These are phyloP conservation scores for Hydrophis major DNA, from an alignment of 2,797 vertebrate species.

Conservation along the genomic window DNA sequence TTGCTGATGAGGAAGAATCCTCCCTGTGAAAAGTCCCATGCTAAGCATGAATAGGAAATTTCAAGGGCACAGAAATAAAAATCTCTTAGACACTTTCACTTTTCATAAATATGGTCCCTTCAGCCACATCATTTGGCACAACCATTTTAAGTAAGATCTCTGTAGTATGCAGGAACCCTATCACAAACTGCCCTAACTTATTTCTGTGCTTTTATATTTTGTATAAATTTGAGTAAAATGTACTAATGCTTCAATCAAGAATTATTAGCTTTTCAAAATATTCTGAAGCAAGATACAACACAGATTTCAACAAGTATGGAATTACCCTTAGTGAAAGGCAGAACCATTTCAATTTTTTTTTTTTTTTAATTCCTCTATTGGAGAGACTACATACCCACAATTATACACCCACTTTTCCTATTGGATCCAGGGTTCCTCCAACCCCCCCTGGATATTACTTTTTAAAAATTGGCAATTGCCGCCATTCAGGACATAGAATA, in stretches of 20 bases:
- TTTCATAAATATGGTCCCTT: neutral
- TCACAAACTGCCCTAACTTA: neutral
- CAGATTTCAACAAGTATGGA: neutral
- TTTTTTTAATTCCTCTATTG: neutral
- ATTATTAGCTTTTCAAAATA: neutral
- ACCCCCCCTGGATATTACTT: neutral
- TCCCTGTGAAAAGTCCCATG: neutral
- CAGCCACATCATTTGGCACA: neutral
- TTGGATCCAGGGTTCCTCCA: neutral
- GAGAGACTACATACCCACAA: neutral
- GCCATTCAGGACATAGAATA: neutral
- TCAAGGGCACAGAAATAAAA: neutral
- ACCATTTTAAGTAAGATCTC: neutral
- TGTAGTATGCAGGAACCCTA: neutral
- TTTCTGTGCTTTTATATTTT: neutral
- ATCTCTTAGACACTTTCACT: neutral
- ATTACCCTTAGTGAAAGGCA: neutral
- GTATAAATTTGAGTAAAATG: neutral
- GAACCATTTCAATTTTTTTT: neutral
- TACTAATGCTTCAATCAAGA: neutral
- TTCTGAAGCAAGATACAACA: neutral
- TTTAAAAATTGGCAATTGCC: neutral
- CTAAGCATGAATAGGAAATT: neutral
- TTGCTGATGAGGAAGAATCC: neutral
- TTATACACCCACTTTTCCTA: neutral